phyloP scores from a whole-genome alignment of 1,140 invertebrate species.

The Berghia stephanieae region DNA sequence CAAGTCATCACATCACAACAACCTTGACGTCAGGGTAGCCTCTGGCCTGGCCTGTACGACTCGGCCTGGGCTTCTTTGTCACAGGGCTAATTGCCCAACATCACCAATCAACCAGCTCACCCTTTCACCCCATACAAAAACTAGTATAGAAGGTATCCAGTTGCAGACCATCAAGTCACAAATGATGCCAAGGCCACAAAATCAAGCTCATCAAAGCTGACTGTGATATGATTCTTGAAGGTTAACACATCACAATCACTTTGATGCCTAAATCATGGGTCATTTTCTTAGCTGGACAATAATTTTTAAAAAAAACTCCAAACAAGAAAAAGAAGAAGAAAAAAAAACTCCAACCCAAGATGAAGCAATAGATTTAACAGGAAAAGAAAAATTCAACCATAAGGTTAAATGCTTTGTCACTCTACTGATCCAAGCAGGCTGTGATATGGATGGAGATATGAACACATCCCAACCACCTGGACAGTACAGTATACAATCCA shows the following conservation, averaged over 20 bases:
- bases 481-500: slow-evolving; percentile 38
- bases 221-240: slow-evolving; percentile 57
- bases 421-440: slow-evolving; percentile 66
- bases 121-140: background rate
- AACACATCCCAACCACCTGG: slow-evolving; percentile 60
- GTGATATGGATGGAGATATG: slow-evolving; percentile 58
- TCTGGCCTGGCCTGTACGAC: background rate
- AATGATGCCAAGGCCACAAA: slow-evolving; percentile 44
- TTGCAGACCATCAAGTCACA: background rate
- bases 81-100: background rate
- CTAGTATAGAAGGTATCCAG: background rate
- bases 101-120: no score
- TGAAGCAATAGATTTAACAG: no score
- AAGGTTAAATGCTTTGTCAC: no score
- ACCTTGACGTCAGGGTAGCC: slow-evolving; percentile 48
- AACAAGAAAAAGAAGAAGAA: no score
- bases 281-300: background rate
- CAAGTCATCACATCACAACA: slow-evolving; percentile 50
- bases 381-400: no score
- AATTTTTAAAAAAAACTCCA: background rate
- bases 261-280: slow-evolving; percentile 41
- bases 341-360: no score
- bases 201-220: slow-evolving; percentile 58
- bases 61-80: background rate
- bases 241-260: slow-evolving; percentile 57